Percentiles rank a stretch among this genome's conserved stretches.
Evolutionary conservation across 1,140 invertebrate genomes (phyloP).

Genomic region (Lerema accius): DNA sequence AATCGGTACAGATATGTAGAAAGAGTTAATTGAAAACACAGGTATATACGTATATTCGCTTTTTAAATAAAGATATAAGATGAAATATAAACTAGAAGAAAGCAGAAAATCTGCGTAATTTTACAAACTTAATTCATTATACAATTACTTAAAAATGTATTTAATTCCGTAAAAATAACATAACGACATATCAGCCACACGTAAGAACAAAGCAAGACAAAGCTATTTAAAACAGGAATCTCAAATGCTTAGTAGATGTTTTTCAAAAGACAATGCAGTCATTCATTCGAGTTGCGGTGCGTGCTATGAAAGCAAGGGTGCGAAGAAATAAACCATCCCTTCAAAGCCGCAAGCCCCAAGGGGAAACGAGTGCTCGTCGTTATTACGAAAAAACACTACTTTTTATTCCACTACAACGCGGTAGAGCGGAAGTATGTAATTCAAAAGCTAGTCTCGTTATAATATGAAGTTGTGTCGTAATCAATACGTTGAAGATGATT

Average conservation of each 20-base stretch:
- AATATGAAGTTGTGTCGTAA: neutral
- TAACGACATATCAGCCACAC: too few species aligned
- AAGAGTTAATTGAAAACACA: too few species aligned
- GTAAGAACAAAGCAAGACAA: neutral
- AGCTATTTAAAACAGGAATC: slow-evolving; percentile 8
- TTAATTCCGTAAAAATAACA: too few species aligned
- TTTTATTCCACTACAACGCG: neutral
- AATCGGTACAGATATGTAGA: too few species aligned
- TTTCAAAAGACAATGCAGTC: slow-evolving; percentile 30
- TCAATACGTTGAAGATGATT: too few species aligned
- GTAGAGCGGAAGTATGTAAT: neutral
- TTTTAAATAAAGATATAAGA: too few species aligned
- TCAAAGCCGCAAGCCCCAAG: neutral
- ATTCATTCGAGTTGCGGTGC: slow-evolving; percentile 32
- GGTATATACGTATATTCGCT: too few species aligned
- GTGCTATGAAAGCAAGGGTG: slow-evolving; percentile 33
- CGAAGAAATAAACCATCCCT: slow-evolving; percentile 27
- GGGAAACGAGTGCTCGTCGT: neutral
- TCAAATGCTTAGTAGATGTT: slow-evolving; percentile 22
- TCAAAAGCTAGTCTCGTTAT: neutral
- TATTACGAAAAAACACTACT: neutral
- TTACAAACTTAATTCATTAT: too few species aligned
- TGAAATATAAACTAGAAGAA: too few species aligned
- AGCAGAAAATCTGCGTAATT: too few species aligned
- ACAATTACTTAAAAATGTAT: too few species aligned